These are phyloP conservation scores for Magallana gigas DNA, from an alignment of 1,140 invertebrate genomes.

Conservation along the genomic window DNA sequence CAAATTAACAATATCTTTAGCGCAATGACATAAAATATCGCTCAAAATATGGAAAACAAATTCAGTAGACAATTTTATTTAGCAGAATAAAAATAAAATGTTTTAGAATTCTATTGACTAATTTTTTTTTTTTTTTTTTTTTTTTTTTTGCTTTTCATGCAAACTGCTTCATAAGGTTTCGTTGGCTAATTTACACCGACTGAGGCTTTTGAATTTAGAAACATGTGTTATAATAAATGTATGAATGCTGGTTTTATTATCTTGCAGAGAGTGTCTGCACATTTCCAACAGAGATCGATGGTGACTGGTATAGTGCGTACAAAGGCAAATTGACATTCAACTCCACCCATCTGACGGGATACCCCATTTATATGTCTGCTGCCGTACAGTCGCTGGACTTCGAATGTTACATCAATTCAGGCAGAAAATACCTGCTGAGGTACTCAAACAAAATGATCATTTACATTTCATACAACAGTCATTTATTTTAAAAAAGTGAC, in stretches of 20 bases:
- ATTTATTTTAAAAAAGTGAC: not conserved
- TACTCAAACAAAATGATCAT: not conserved
- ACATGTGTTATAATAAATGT: no score
- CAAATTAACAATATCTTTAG: not conserved
- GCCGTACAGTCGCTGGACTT: slow-evolving; percentile 52
- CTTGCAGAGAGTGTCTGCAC: slow-evolving; percentile 49
- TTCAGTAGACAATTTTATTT: no score
- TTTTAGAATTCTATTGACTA: no score
- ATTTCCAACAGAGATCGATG: slow-evolving; percentile 51
- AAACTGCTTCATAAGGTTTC: no score
- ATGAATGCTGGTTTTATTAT: not conserved
- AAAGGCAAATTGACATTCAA: slow-evolving; percentile 55
- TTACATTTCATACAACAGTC: not conserved
- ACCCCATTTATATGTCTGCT: slow-evolving; percentile 56
- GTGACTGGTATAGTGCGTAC: slow-evolving; percentile 55
- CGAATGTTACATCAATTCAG: slow-evolving; percentile 43
- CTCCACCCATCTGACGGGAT: slow-evolving; percentile 46
- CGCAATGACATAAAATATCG: not conserved
- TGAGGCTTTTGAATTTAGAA: no score
- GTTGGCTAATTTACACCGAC: no score
- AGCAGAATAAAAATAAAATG: no score
- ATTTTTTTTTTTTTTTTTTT: no score
- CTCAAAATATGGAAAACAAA: not conserved
- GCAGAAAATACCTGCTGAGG: slow-evolving; percentile 53
- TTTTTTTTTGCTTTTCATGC: no score